phyloP scores from a whole-genome alignment of 2,797 vertebrate genomes.

The Brachyalestes nurse region DNA sequence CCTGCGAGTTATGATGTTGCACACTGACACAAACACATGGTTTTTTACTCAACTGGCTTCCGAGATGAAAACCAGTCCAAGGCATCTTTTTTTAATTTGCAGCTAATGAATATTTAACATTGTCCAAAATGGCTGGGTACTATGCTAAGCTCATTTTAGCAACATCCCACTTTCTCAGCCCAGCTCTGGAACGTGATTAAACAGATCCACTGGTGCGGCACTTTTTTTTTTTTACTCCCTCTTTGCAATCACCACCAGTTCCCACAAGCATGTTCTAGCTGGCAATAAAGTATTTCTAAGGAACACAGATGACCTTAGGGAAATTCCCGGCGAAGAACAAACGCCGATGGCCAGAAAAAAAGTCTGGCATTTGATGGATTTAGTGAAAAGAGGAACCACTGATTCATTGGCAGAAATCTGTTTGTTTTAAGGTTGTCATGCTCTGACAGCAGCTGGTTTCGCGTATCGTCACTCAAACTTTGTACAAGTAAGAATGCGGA shows the following conservation, averaged over 20 bases:
- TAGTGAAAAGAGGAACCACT: neutral
- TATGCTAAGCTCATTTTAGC: conserved; percentile 1
- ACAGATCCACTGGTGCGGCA: conserved; percentile 14
- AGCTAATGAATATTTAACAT: conserved; percentile 21
- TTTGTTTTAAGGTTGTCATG: conserved; percentile 17
- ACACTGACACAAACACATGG: neutral
- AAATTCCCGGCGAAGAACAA: conserved; percentile 63
- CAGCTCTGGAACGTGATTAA: conserved; percentile 31
- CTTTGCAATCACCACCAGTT: conserved; percentile 62
- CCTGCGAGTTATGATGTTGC: neutral
- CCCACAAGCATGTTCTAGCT: conserved; percentile 69
- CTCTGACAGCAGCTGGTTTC: conserved; percentile 9
- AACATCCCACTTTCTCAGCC: conserved; percentile 8
- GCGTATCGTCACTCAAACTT: neutral
- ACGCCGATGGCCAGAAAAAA: conserved; percentile 47
- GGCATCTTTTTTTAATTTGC: neutral
- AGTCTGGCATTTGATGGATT: neutral
- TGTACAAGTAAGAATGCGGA: neutral
- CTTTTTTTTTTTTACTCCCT: neutral
- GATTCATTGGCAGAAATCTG: conserved; percentile 2
- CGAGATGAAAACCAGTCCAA: neutral
- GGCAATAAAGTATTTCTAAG: conserved; percentile 67
- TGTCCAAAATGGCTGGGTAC: conserved; percentile 3
- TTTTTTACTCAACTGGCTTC: neutral
- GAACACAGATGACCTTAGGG: conserved; percentile 64